Conservation (phyloP, 2,113 vertebrate genomes). For the Gasterosteus nipponicus region DNA sequence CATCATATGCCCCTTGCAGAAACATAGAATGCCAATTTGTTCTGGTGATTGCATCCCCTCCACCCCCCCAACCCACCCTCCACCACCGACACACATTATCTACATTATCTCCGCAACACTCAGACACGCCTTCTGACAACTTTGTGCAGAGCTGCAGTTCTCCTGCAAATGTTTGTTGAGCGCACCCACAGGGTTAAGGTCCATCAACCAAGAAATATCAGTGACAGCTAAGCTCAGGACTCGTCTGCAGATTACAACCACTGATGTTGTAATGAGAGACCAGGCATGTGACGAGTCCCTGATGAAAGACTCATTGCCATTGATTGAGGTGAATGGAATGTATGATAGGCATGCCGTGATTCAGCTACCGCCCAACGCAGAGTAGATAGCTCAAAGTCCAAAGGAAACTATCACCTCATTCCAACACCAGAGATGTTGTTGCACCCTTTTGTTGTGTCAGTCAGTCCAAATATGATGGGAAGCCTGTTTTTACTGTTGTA, state of each 20-base stretch:
- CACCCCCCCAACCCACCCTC: neutral
- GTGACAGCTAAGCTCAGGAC: neutral
- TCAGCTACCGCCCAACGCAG: neutral
- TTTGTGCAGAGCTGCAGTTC: neutral
- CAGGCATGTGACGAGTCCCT: slow-evolving; percentile 8
- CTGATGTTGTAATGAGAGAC: neutral
- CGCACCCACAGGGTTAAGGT: slow-evolving; percentile 38
- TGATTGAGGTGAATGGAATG: slow-evolving; percentile 19
- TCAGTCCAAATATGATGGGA: neutral
- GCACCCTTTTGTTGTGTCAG: neutral
- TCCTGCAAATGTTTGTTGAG: slow-evolving; percentile 20
- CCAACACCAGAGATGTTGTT: neutral
- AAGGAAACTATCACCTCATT: neutral
- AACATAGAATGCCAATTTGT: no score
- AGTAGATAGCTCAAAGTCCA: neutral
- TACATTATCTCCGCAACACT: slow-evolving; percentile 7
- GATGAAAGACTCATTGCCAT: slow-evolving; percentile 9
- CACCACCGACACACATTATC: neutral
- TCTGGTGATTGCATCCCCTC: neutral
- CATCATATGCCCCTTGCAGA: no score
- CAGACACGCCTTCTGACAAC: slow-evolving; percentile 9
- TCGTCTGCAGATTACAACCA: slow-evolving; percentile 11
- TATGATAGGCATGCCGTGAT: neutral
- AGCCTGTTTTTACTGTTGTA: neutral
- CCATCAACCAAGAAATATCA: slow-evolving; percentile 31